phyloP scores from a whole-genome alignment of 2,797 vertebrate species.

The Arnoldichthys spilopterus region DNA sequence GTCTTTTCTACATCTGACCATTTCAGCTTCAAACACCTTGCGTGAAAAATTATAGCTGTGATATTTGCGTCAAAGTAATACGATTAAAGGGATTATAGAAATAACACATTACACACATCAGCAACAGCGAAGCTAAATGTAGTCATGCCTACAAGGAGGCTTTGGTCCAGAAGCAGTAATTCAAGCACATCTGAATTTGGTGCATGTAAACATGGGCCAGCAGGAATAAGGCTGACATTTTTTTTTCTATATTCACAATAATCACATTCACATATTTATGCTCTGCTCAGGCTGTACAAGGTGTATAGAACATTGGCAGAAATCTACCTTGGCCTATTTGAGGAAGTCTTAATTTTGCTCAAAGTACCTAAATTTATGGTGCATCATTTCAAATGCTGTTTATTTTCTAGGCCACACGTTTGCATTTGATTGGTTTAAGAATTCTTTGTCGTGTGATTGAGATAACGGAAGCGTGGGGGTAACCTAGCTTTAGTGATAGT shows the following conservation, averaged over 20 bases:
- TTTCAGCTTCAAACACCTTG: neutral
- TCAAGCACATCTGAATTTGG: neutral
- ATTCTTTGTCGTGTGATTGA: too few relatives aligned
- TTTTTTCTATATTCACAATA: neutral
- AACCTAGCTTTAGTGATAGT: too few relatives aligned
- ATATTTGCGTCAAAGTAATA: slow-evolving; percentile 11
- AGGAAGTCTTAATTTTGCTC: too few relatives aligned
- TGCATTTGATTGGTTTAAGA: too few relatives aligned
- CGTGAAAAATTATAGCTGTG: neutral
- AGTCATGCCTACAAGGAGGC: neutral
- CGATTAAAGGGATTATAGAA: neutral
- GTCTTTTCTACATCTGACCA: neutral
- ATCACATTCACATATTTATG: neutral
- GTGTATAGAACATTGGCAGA: neutral
- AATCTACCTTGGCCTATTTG: neutral
- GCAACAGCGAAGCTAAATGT: neutral
- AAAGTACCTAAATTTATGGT: too few relatives aligned
- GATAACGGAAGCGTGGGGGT: too few relatives aligned
- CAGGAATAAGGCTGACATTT: neutral
- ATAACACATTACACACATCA: neutral
- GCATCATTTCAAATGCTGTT: too few relatives aligned
- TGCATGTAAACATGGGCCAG: neutral
- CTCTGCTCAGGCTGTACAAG: neutral
- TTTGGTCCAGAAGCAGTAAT: neutral
- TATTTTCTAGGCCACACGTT: too few relatives aligned